Evolutionary conservation across 2,113 vertebrate species (phyloP), one percentile per base, ranked within the genome.

Genomic region (Xiphorhynchus elegans): DNA sequence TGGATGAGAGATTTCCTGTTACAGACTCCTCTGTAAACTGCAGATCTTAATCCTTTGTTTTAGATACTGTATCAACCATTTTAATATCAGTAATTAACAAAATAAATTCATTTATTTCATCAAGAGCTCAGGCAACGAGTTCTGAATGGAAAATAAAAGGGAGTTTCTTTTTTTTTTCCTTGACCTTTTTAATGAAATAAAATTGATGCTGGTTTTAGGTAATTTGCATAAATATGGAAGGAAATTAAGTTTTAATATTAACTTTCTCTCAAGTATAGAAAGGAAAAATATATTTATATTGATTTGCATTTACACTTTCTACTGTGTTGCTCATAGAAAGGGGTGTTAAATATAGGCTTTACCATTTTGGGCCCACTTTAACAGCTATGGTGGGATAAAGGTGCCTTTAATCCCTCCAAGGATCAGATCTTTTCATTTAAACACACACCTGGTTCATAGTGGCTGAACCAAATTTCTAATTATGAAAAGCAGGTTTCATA

Each of bases 141-240:
- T 76, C 31, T 60, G 72, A 86, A 90, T 53, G 56, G 68, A 74
- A 91, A 93, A 79, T n/a, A 82, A 68, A 93, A 87, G 19, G 24
- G 89, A 58, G 84, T 26, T 52, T 26, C 13, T 76, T 55, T 49
- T 33, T 25, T 68, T 72, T 68, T 74, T 72, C 3, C 29, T 66
- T 23, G 17, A 68, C 87, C 67, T 94, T 92, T 92, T 72, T 12
- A 78, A 73, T 42, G 23, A 46, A 50, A 66, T 66, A 72, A 92
- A 40, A 52, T 47, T 20, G 58, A 82, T 4, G 6, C 66, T 58
- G 69, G 35, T 94, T 93, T 93, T 88, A 81, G 74, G 80, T 52
- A 93, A 94, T 95, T 95, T 96, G 75, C 90, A 93, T 95, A 84
- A 85, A 94, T 93, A 79, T 81, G 68, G 76, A 85, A 69, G 87